Conservation (phyloP, 2,113 vertebrate species). For the Phaetusa simplex region DNA sequence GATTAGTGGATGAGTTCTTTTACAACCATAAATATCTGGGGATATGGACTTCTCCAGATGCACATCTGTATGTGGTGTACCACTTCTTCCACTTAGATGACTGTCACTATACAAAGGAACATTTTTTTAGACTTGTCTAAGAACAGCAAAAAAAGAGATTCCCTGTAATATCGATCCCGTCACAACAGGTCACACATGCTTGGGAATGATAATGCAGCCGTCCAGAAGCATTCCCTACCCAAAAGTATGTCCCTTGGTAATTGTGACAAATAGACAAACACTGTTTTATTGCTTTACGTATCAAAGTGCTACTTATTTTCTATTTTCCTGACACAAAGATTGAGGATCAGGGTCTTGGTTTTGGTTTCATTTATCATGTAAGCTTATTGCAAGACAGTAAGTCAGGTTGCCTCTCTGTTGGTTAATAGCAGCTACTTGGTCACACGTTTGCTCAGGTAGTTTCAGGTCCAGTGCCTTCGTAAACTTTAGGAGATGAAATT, state of each 20-base stretch:
- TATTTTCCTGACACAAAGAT: background rate
- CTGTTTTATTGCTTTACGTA: background rate
- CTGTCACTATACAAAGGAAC: background rate
- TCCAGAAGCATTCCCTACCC: background rate
- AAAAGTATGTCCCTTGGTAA: background rate
- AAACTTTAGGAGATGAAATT: background rate
- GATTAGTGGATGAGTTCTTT: background rate
- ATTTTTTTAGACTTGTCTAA: background rate
- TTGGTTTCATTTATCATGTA: background rate
- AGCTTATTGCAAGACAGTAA: background rate
- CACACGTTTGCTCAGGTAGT: background rate
- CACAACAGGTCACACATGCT: background rate
- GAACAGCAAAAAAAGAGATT: background rate
- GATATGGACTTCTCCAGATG: background rate
- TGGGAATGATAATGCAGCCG: fast-evolving
- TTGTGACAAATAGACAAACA: background rate
- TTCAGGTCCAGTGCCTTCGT: background rate
- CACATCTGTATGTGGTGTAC: background rate
- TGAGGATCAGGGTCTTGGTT: background rate
- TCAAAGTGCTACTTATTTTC: background rate
- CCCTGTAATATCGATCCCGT: background rate
- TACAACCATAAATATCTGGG: background rate
- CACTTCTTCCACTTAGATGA: background rate
- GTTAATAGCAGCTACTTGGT: background rate
- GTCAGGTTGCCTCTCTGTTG: background rate